These are phyloP conservation scores for Apamea sordens DNA, from an alignment of 2,888 invertebrate genomes.

Conservation along the genomic window DNA sequence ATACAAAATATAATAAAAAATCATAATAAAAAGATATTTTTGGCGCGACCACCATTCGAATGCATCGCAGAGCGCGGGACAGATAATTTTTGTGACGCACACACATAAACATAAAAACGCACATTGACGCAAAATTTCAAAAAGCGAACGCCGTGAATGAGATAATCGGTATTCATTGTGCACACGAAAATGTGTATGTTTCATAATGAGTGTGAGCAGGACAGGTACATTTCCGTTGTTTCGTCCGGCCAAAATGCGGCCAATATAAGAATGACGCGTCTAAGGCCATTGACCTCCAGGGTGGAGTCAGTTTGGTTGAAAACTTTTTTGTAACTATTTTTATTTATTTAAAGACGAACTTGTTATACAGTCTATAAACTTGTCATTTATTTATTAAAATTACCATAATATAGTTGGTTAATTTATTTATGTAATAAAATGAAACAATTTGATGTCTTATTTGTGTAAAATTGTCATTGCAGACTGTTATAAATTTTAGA, in stretches of 20 bases:
- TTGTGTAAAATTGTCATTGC: background rate
- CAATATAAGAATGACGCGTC: slow-evolving; percentile 89
- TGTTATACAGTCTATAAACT: slow-evolving; percentile 13
- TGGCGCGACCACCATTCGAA: slow-evolving; percentile 79
- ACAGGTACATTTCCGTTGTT: slow-evolving; percentile 80
- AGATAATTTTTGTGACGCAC: slow-evolving; percentile 86
- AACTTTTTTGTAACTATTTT: slow-evolving; percentile 64
- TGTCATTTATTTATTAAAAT: slow-evolving; percentile 17
- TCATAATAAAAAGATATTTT: slow-evolving; percentile 80
- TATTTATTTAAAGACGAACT: slow-evolving; percentile 63
- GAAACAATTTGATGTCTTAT: slow-evolving; percentile 4
- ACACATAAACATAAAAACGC: slow-evolving; percentile 74
- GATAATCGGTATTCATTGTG: slow-evolving; percentile 89
- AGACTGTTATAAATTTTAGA: background rate
- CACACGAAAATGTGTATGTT: slow-evolving; percentile 84
- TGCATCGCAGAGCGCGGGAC: slow-evolving; percentile 79
- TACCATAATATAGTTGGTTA: slow-evolving; percentile 2
- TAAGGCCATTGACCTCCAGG: slow-evolving; percentile 85
- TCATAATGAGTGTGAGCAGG: slow-evolving; percentile 77
- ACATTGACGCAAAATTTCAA: slow-evolving; percentile 82
- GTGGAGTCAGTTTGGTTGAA: slow-evolving; percentile 72
- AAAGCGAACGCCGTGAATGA: slow-evolving; percentile 83
- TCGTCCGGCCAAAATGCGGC: slow-evolving; percentile 87
- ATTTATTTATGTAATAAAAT: slow-evolving; percentile 16
- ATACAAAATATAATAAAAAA: slow-evolving; percentile 80